These are phyloP conservation scores for Seriola dumerili DNA, from an alignment of 2,113 vertebrate species.

Conservation along the genomic window DNA sequence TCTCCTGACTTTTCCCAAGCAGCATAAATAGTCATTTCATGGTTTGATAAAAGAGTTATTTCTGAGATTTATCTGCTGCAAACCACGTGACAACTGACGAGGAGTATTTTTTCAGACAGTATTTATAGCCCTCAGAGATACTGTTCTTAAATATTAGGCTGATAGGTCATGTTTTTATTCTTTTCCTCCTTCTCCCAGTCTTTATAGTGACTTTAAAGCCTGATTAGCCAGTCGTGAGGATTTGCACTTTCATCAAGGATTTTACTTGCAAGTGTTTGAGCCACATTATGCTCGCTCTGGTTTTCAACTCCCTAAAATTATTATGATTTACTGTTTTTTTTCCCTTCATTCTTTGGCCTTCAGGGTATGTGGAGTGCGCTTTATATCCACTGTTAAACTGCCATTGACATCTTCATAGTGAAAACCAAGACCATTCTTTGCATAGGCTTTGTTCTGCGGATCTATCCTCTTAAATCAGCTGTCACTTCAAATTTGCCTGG, in stretches of 20 bases:
- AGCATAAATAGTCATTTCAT: conserved; percentile 68
- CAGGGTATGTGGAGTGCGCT: conserved; percentile 26
- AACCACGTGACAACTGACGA: conserved; percentile 30
- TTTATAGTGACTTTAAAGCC: conserved; percentile 37
- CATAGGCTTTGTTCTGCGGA: conserved; percentile 33
- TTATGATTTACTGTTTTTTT: conserved; percentile 35
- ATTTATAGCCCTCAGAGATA: conserved; percentile 53
- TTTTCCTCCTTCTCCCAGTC: conserved; percentile 32
- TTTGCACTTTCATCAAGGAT: conserved; percentile 61
- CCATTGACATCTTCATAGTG: conserved; percentile 60
- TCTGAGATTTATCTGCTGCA: conserved; percentile 48
- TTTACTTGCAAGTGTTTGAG: conserved; percentile 52
- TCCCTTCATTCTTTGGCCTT: conserved; percentile 27
- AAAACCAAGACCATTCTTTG: conserved; percentile 34
- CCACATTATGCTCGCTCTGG: conserved; percentile 37
- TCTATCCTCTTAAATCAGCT: conserved; percentile 54
- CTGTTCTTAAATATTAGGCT: conserved; percentile 40
- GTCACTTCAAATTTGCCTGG: conserved; percentile 56
- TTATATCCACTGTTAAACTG: conserved; percentile 53
- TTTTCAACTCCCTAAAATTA: conserved; percentile 40
- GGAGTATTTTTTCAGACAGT: conserved; percentile 26
- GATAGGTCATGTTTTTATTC: conserved; percentile 59
- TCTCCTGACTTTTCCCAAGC: conserved; percentile 48
- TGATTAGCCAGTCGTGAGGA: conserved; percentile 51
- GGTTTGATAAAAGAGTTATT: conserved; percentile 64